phyloP scores from a whole-genome alignment of 2,797 vertebrate genomes.

The Phalloptychus januarius region DNA sequence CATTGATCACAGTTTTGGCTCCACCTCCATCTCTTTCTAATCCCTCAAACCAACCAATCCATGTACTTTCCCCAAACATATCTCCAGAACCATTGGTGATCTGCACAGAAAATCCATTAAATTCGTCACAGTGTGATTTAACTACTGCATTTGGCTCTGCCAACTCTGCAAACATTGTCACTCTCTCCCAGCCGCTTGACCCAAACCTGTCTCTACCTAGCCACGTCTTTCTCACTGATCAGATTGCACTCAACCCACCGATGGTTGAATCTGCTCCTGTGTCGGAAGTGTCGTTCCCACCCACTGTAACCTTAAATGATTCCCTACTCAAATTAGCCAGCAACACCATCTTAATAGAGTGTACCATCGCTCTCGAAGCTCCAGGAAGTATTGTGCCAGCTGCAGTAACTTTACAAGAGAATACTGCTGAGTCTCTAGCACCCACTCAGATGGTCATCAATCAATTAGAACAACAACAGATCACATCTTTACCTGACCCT shows the following conservation, averaged over 20 bases:
- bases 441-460: conserved; percentile 68
- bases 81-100: conserved; percentile 76
- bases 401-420: conserved; percentile 65
- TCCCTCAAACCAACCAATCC: conserved; percentile 76
- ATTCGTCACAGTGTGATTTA: conserved; percentile 70
- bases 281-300: conserved; percentile 70
- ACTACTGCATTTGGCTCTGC: conserved; percentile 63
- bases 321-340: conserved; percentile 77
- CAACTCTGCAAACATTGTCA: conserved; percentile 65
- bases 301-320: conserved; percentile 72
- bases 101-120: conserved; percentile 68
- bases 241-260: conserved; percentile 73
- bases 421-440: conserved; percentile 52
- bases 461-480: conserved; percentile 69
- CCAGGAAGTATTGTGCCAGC: conserved; percentile 67
- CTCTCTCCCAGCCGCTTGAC: conserved; percentile 74
- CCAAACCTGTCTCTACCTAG: conserved; percentile 69
- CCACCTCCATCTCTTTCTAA: conserved; percentile 69
- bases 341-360: conserved; percentile 84
- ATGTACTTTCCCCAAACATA: conserved; percentile 83
- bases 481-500: conserved; percentile 54
- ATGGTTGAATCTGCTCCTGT: conserved; percentile 66
- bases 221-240: conserved; percentile 78
- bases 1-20: conserved; percentile 85
- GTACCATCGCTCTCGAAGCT: conserved; percentile 79